These are phyloP conservation scores for Lamellibrachia satsuma DNA, from an alignment of 2,888 invertebrate genomes.

Conservation along the genomic window DNA sequence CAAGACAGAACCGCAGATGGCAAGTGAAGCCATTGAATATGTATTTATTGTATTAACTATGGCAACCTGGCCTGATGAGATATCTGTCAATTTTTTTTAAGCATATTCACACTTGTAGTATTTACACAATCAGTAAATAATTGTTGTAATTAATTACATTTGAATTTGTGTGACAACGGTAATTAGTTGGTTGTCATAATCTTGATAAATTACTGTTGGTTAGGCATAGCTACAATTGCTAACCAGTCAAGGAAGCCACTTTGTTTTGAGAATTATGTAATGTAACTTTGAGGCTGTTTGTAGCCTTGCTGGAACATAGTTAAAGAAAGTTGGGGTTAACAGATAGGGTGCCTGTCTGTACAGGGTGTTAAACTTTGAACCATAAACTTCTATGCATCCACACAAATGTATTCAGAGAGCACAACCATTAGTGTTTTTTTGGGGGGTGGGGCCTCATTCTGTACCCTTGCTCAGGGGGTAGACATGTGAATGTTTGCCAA, in stretches of 20 bases:
- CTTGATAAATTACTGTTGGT: background rate
- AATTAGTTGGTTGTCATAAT: background rate
- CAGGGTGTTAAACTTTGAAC: background rate
- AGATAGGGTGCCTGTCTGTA: background rate
- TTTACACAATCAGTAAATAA: background rate
- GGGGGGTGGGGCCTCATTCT: background rate
- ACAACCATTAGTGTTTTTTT: background rate
- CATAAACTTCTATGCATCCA: conserved; percentile 9
- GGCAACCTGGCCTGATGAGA: background rate
- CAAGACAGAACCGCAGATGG: no score
- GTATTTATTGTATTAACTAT: background rate
- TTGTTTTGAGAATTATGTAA: background rate
- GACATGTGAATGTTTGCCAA: conserved; percentile 12
- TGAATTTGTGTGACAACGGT: background rate
- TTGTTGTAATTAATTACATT: background rate
- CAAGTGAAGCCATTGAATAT: no score
- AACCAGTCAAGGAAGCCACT: background rate
- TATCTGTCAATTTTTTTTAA: background rate
- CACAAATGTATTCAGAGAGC: background rate
- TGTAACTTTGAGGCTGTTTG: background rate
- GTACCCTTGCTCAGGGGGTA: background rate
- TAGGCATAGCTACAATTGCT: background rate
- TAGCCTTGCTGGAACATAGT: background rate
- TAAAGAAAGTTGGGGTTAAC: background rate
- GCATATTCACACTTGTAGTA: background rate